Percentiles rank a stretch among this genome's conserved stretches.
These are phyloP conservation scores for Hapalemur alaotrensis DNA, from an alignment of 2,797 vertebrate genomes.

Conservation along the genomic window DNA sequence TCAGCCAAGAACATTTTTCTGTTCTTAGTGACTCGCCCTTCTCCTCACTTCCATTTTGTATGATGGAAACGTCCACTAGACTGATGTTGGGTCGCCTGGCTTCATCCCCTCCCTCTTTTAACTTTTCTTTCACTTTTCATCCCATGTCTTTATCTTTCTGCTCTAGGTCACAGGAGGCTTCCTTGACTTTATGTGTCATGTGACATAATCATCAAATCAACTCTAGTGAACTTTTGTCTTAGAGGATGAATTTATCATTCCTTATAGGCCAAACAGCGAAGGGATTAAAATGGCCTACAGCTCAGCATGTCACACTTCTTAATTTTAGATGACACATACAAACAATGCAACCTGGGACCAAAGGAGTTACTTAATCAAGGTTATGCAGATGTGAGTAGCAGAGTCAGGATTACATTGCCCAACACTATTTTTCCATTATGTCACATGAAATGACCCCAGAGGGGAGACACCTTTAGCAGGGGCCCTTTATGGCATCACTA, in stretches of 20 bases:
- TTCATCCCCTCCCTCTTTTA: not conserved
- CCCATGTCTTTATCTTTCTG: not conserved
- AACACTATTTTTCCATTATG: not conserved
- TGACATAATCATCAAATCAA: not conserved
- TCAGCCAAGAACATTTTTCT: not conserved
- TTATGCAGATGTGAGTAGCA: accelerated
- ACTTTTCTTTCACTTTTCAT: not conserved
- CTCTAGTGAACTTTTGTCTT: not conserved
- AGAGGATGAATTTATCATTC: not conserved
- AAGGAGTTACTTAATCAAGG: not conserved
- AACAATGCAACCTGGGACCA: not conserved
- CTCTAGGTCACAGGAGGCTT: not conserved
- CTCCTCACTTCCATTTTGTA: not conserved
- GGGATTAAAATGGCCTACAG: not conserved
- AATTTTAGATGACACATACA: not conserved
- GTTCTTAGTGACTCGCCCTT: not conserved
- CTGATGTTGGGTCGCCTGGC: not conserved
- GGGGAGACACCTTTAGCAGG: not conserved
- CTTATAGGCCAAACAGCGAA: not conserved
- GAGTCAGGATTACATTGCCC: not conserved
- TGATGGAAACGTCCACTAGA: not conserved
- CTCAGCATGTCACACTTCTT: not conserved
- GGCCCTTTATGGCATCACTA: not conserved
- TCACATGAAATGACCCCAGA: not conserved
- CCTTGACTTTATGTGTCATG: not conserved